Evolutionary conservation across 1,140 invertebrate genomes (phyloP).

Genomic region (Oreohelix idahoensis): DNA sequence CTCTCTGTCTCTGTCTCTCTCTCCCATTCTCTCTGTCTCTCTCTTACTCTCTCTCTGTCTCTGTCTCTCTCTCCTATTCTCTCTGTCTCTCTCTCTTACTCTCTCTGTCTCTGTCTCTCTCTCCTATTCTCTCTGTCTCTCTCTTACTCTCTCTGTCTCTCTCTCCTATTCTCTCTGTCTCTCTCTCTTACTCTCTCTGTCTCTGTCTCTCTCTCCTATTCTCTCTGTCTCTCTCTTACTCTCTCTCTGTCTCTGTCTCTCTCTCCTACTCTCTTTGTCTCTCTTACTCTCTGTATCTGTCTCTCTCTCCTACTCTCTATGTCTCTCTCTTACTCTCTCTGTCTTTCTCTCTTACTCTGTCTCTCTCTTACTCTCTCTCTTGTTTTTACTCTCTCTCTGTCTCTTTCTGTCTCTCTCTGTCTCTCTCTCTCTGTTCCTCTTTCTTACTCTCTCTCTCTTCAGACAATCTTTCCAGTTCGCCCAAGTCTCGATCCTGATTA

Average conservation of each 20-base stretch:
- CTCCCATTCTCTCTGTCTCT: not conserved
- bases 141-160: not conserved
- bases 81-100: not conserved
- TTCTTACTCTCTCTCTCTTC: not conserved
- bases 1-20: not conserved
- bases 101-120: not conserved
- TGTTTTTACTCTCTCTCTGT: not conserved
- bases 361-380: not conserved
- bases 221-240: not conserved
- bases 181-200: not conserved
- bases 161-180: not conserved
- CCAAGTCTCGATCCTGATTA: too few relatives aligned
- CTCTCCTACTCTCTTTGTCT: not conserved
- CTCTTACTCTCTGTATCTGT: not conserved
- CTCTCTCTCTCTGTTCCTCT: not conserved
- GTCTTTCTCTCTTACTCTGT: not conserved
- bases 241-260: slow-evolving; percentile 5
- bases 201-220: not conserved
- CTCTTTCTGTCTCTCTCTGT: slow-evolving; percentile 17
- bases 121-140: not conserved
- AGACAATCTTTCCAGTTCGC: too few relatives aligned
- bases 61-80: not conserved
- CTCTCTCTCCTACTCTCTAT: not conserved
- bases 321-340: not conserved
- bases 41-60: not conserved